These are phyloP conservation scores for Cercopithecus mitis DNA, from an alignment of 2,797 vertebrate species.

Conservation along the genomic window DNA sequence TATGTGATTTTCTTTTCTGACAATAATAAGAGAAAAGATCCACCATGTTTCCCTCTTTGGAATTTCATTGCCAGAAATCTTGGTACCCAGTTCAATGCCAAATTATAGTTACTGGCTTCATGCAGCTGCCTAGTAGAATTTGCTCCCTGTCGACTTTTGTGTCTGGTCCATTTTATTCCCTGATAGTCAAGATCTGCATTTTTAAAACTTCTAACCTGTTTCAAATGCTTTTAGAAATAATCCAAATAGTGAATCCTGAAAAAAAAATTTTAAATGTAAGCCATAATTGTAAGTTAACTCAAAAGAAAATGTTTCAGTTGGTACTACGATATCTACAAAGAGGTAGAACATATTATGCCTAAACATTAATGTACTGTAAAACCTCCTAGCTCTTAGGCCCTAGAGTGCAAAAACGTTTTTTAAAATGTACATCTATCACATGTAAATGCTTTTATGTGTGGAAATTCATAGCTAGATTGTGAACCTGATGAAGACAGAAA, in stretches of 20 bases:
- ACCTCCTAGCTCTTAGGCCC: neutral
- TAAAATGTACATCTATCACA: neutral
- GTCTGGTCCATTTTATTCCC: neutral
- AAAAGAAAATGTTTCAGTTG: neutral
- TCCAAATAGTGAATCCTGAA: conserved; percentile 32
- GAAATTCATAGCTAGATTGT: neutral
- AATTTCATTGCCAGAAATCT: neutral
- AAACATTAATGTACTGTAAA: neutral
- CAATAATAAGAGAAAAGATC: neutral
- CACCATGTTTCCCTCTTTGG: neutral
- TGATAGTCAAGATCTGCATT: conserved; percentile 19
- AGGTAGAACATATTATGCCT: neutral
- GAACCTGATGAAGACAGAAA: neutral
- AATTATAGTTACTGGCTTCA: neutral
- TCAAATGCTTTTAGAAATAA: conserved; percentile 30
- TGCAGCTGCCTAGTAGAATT: neutral
- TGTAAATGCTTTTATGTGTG: neutral
- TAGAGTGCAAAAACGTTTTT: neutral
- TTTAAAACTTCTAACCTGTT: neutral
- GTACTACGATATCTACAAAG: neutral
- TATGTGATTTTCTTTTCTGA: neutral
- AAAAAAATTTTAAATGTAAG: neutral
- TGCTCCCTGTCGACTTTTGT: neutral
- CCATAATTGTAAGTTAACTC: neutral
- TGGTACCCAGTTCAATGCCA: neutral